Base-by-base conservation (phyloP, 2,888 invertebrate genomes). In the Caenorhabditis japonica region DNA sequence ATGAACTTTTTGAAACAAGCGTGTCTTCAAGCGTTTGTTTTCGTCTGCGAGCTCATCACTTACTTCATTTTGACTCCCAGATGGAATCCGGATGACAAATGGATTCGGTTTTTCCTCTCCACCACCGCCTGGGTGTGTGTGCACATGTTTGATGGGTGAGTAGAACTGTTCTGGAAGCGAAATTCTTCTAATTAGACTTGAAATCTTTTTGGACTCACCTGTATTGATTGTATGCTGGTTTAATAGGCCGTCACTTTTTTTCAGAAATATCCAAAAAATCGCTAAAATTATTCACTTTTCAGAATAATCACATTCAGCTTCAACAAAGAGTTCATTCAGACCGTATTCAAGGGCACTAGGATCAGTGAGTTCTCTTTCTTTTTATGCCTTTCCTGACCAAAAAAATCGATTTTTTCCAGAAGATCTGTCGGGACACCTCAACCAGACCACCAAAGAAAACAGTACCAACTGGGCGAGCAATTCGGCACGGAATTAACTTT, bases 1-100 rank as follows among this genome's bases (percentile, higher is more conserved):
- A 72, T 78, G 43, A 76, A 78, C 44, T 78, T 78, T 30, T 36
- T 78, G 36, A 76, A 78, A 30, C 78, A 78, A 47, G 72, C 75
- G 2, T 76, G 76, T 25, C 71, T 78, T 13, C 78, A 78, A 53
- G 78, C 58, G 0, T 53, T 72, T 4, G 74, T 74, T 1, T 78
- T 78, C 15, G 76, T 78, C 25, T 61, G 56, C 34, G 78, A 78
- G 41, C 56, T 78, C 10, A 64, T 76, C 47, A 76, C 76, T 12
- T 78, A 78, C 44, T 78, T 78, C 36, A 33, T 78, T 8, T 47
- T 76, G n/a, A 58, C 70, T 10, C 60, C 69, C 10, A 66, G 53
- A 49, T 60, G 76, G 17, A 64, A 64, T 1, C 58, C 49, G 21
- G 34, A 13, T n/a, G 34, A 70, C 13, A 47, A 55, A 36, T 75